phyloP scores from a whole-genome alignment of 2,113 vertebrate species.

The Pelvicachromis taeniatus region DNA sequence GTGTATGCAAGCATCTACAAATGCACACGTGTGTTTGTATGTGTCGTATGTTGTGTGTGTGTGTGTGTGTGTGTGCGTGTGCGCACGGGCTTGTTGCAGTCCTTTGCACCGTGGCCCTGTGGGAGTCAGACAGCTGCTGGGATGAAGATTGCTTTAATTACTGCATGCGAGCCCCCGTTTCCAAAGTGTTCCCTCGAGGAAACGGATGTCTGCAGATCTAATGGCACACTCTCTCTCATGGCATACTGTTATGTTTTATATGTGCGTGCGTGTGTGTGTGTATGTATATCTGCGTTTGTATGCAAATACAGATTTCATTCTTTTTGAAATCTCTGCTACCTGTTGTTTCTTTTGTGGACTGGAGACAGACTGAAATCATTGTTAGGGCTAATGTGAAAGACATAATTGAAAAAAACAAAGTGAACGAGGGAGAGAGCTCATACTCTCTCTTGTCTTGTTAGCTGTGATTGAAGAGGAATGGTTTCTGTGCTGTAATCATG shows the following conservation, averaged over 20 bases:
- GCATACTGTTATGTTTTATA: background rate
- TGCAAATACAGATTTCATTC: background rate
- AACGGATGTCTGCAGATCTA: background rate
- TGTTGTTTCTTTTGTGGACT: background rate
- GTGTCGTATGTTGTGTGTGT: background rate
- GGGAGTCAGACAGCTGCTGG: slow-evolving; percentile 22
- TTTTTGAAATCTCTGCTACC: background rate
- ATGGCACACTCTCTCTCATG: background rate
- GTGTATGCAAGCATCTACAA: background rate
- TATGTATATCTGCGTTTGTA: background rate
- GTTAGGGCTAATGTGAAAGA: background rate
- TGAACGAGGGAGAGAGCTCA: background rate
- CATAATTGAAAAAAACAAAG: background rate
- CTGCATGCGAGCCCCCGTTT: background rate
- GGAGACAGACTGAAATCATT: background rate
- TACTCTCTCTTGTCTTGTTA: slow-evolving; percentile 22
- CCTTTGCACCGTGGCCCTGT: background rate
- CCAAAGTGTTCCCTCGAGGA: slow-evolving; percentile 3
- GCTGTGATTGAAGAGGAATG: slow-evolving; percentile 18
- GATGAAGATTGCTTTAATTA: slow-evolving; percentile 45
- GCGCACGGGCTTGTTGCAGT: background rate
- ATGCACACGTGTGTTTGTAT: background rate
- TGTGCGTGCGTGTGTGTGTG: background rate
- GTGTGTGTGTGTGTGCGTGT: background rate
- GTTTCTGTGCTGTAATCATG: slow-evolving; percentile 33